Conservation (phyloP, 2,888 invertebrate genomes). For the Tipula vernalis region DNA sequence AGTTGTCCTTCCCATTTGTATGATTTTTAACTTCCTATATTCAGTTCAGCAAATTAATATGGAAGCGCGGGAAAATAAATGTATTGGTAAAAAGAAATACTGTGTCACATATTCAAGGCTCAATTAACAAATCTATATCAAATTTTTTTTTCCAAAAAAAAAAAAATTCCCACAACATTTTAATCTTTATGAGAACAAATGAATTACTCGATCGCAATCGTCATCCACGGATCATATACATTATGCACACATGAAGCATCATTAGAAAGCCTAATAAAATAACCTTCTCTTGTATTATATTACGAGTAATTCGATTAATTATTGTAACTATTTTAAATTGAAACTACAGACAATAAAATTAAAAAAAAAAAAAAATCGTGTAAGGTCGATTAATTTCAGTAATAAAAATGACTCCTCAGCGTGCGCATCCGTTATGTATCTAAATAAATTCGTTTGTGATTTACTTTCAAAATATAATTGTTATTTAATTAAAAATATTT, state of each 20-base stretch:
- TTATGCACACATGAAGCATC: background rate
- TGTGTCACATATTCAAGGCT: no score
- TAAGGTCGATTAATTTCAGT: background rate
- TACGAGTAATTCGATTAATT: background rate
- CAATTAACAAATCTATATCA: background rate
- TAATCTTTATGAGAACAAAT: background rate
- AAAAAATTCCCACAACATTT: background rate
- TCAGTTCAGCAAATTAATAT: no score
- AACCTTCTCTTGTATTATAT: background rate
- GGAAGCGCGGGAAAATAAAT: no score
- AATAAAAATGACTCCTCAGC: background rate
- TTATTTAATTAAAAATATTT: background rate
- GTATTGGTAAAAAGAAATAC: no score
- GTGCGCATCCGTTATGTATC: background rate
- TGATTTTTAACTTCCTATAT: no score
- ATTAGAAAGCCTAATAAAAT: background rate
- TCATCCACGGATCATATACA: background rate
- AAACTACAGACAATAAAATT: background rate
- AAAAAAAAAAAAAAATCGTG: background rate
- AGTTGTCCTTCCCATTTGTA: no score
- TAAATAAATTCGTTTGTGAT: background rate
- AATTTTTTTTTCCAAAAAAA: background rate
- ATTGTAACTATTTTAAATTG: background rate
- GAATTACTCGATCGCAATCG: background rate
- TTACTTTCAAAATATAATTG: background rate